A percentile compares a stretch with the other conserved stretches of the same genome.
These are phyloP conservation scores for Trichogramma evanescens DNA, from an alignment of 2,888 invertebrate genomes.

Conservation along the genomic window DNA sequence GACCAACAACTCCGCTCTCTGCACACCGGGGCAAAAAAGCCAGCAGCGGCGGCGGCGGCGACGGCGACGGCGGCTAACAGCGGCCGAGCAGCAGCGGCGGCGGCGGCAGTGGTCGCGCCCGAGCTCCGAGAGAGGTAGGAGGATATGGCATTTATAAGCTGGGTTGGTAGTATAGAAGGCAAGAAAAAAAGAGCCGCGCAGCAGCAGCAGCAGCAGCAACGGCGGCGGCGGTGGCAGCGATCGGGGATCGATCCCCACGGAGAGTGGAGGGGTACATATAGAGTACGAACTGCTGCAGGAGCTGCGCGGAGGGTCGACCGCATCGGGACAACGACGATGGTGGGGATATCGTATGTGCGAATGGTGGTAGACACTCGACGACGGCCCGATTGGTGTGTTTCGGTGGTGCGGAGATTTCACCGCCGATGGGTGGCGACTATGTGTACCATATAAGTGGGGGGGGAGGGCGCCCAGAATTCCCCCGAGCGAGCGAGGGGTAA, in stretches of 20 bases:
- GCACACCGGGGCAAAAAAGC: slow-evolving; percentile 4
- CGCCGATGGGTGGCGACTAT: too few relatives aligned
- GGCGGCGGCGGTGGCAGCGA: too few relatives aligned
- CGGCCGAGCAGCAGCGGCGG: not conserved
- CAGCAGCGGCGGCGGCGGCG: not conserved
- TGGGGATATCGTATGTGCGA: too few relatives aligned
- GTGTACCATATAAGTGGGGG: too few relatives aligned
- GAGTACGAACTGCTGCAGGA: not conserved
- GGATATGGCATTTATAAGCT: not conserved
- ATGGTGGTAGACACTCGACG: too few relatives aligned
- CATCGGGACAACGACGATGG: not conserved
- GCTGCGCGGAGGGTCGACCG: not conserved
- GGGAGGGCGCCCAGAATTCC: too few relatives aligned
- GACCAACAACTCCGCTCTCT: slow-evolving; percentile 5
- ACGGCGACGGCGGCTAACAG: too few relatives aligned
- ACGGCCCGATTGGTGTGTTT: too few relatives aligned
- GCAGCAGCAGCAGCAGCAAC: too few relatives aligned
- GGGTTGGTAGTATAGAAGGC: not conserved
- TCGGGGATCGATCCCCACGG: not conserved
- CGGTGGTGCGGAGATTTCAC: too few relatives aligned
- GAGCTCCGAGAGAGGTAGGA: not conserved
- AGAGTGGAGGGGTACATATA: not conserved
- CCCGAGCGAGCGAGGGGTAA: slow-evolving; percentile 9
- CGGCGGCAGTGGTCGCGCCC: not conserved
- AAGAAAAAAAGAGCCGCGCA: too few relatives aligned